Conservation (phyloP, 1,140 invertebrate genomes). For the Trichogramma pretiosum region DNA sequence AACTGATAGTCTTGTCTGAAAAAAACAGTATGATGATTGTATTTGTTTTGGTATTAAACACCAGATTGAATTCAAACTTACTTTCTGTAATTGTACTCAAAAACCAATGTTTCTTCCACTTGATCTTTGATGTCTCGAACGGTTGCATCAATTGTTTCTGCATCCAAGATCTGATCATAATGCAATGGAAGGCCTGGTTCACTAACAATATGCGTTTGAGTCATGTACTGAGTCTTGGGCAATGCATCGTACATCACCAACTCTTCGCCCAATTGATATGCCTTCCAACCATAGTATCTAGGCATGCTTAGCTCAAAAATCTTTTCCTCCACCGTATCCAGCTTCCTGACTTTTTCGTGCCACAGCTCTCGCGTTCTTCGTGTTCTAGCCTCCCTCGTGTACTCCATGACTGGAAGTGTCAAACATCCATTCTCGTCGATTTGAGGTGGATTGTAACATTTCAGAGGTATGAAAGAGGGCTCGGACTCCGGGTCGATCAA, state of each 20-base stretch:
- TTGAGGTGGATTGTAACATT: too few relatives aligned
- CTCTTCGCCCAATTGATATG: constrained; percentile 52
- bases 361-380: constrained; percentile 39
- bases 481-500: too few relatives aligned
- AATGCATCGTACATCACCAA: constrained; percentile 58
- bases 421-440: too few relatives aligned
- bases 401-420: too few relatives aligned
- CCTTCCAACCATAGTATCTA: constrained; percentile 67
- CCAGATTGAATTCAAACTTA: constrained; percentile 31
- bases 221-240: constrained; percentile 58
- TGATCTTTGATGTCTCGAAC: constrained; percentile 45
- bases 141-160: constrained; percentile 36
- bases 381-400: too few relatives aligned
- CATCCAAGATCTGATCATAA: constrained; percentile 43
- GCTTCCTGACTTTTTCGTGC: constrained; percentile 52
- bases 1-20: constrained; percentile 27
- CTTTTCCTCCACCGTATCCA: constrained; percentile 73
- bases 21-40: constrained; percentile 14
- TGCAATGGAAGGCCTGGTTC: constrained; percentile 46
- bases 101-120: constrained; percentile 51
- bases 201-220: constrained; percentile 56
- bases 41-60: neutral
- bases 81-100: constrained; percentile 50
- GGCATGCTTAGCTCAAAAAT: constrained; percentile 71
- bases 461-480: too few relatives aligned